Conservation (phyloP, 2,888 invertebrate species). For the Meandrusa payeni region DNA sequence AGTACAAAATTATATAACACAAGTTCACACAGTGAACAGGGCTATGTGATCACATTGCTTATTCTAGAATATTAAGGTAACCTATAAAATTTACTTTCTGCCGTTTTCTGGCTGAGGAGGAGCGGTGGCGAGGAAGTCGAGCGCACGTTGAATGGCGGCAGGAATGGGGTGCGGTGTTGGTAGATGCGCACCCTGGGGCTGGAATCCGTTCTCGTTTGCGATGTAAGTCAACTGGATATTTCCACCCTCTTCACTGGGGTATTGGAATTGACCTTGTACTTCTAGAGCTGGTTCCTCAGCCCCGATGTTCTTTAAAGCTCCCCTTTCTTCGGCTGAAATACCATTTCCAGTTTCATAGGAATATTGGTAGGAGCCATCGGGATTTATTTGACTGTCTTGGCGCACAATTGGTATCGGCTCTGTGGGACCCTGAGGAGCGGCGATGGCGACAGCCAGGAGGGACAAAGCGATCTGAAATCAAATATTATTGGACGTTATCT, state of each 20-base stretch:
- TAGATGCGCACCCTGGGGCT: slow-evolving; percentile 82
- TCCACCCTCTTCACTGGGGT: slow-evolving; percentile 83
- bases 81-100: slow-evolving; percentile 23
- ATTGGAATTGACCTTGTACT: slow-evolving; percentile 83
- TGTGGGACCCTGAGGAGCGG: slow-evolving; percentile 57
- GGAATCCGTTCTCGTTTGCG: slow-evolving; percentile 86
- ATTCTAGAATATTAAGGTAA: slow-evolving; percentile 1
- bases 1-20: slow-evolving; percentile 20
- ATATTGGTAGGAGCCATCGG: slow-evolving; percentile 82
- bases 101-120: slow-evolving; percentile 67
- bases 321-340: slow-evolving; percentile 79
- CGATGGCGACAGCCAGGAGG: slow-evolving; percentile 55
- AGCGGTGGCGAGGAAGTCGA: slow-evolving; percentile 84
- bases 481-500: slow-evolving; percentile 1
- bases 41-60: slow-evolving; percentile 17
- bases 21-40: slow-evolving; percentile 31
- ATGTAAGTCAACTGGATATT: slow-evolving; percentile 82
- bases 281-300: slow-evolving; percentile 73
- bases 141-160: slow-evolving; percentile 83
- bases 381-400: slow-evolving; percentile 74
- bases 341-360: slow-evolving; percentile 84
- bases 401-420: slow-evolving; percentile 76
- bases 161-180: slow-evolving; percentile 86
- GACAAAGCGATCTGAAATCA: slow-evolving; percentile 60
- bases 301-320: slow-evolving; percentile 77